These are phyloP conservation scores for Hyposoter dolosus DNA, from an alignment of 2,888 invertebrate species.

Conservation along the genomic window DNA sequence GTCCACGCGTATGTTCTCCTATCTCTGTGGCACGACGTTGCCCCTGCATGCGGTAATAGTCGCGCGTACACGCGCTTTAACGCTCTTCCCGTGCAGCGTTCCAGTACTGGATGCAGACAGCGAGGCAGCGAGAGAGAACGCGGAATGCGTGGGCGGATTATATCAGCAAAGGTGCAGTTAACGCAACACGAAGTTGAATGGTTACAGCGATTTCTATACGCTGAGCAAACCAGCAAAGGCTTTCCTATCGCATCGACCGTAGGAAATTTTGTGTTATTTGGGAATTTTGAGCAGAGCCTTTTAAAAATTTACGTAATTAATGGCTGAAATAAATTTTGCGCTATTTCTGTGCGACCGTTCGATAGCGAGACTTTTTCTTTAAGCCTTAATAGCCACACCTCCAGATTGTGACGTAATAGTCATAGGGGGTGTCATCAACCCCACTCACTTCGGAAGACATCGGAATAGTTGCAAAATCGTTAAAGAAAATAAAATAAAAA, in stretches of 20 bases:
- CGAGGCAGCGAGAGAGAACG: conserved; percentile 24
- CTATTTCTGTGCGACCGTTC: not conserved
- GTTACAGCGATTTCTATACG: conserved; percentile 48
- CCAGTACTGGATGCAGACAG: conserved; percentile 48
- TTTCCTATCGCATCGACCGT: not conserved
- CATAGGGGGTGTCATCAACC: no score
- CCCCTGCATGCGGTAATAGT: conserved; percentile 51
- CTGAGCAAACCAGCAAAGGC: conserved; percentile 2
- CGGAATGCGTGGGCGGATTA: conserved; percentile 64
- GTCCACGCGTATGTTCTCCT: conserved; percentile 29
- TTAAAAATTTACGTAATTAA: not conserved
- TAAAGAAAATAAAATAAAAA: no score
- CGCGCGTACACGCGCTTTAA: conserved; percentile 53
- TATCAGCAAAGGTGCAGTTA: conserved; percentile 60
- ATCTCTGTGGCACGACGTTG: conserved; percentile 29
- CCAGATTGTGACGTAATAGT: no score
- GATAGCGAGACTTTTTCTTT: not conserved
- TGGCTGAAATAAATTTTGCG: not conserved
- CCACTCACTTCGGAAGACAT: no score
- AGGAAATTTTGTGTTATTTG: not conserved
- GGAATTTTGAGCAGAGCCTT: not conserved
- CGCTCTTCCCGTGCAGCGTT: conserved; percentile 50
- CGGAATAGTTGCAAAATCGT: no score
- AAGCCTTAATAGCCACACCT: not conserved
- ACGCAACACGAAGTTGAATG: conserved; percentile 20